These are phyloP conservation scores for Myotis yumanensis DNA, from an alignment of 2,113 vertebrate genomes.

Conservation along the genomic window DNA sequence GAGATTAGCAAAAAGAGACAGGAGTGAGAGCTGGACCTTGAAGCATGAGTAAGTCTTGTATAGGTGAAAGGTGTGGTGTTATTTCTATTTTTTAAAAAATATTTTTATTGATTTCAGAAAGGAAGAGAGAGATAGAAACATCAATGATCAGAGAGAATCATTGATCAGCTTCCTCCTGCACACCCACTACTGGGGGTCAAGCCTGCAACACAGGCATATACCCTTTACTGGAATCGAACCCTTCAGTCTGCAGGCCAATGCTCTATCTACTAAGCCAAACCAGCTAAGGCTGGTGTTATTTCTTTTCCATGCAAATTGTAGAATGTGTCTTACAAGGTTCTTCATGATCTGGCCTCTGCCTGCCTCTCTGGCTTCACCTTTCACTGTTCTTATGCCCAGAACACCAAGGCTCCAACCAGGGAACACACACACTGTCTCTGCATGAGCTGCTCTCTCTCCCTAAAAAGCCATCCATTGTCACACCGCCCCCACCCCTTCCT, in stretches of 20 bases:
- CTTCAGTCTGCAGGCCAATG: rapidly evolving
- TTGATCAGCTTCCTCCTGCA: too few relatives aligned
- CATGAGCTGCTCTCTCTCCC: neutral
- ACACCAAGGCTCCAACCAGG: neutral
- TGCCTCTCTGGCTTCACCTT: neutral
- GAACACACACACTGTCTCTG: neutral
- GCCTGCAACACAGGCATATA: too few relatives aligned
- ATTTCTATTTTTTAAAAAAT: neutral
- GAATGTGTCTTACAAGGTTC: neutral
- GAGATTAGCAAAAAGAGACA: neutral
- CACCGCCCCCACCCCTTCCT: neutral
- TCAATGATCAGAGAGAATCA: too few relatives aligned
- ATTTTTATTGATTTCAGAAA: too few relatives aligned
- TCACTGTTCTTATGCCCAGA: neutral
- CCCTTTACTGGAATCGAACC: too few relatives aligned
- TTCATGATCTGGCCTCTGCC: neutral
- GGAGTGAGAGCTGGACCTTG: neutral
- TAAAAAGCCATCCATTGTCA: neutral
- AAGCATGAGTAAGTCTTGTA: neutral
- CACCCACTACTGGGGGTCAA: too few relatives aligned
- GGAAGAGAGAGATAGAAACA: too few relatives aligned
- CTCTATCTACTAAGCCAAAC: too few relatives aligned
- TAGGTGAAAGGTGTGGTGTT: neutral
- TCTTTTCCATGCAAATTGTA: neutral
- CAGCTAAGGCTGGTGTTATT: neutral